These are phyloP conservation scores for Gnathonemus echidnorhynchus DNA, from an alignment of 2,113 vertebrate species.

Conservation along the genomic window DNA sequence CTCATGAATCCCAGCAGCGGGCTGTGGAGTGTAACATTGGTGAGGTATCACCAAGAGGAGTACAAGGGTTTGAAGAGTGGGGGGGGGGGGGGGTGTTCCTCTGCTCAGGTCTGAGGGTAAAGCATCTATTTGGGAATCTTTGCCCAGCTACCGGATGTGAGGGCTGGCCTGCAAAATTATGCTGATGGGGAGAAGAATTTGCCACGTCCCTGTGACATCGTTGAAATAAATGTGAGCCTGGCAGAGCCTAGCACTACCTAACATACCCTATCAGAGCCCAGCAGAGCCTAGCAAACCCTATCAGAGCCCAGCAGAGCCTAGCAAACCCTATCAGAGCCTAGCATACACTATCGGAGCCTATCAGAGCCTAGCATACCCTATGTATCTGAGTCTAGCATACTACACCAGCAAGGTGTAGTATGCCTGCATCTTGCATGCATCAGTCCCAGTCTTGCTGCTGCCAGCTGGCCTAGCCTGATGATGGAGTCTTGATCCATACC, in stretches of 20 bases:
- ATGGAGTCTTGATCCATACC: neutral
- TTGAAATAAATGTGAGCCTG: neutral
- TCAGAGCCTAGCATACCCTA: neutral
- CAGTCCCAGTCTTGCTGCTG: neutral
- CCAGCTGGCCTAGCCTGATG: neutral
- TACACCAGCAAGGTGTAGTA: neutral
- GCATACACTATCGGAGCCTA: neutral
- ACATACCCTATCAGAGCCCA: neutral
- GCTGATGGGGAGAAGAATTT: neutral
- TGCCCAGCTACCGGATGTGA: neutral
- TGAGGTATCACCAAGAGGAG: neutral
- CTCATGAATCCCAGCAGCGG: slow-evolving; percentile 70
- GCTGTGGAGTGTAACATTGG: slow-evolving; percentile 41
- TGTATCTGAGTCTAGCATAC: neutral
- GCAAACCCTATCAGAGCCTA: neutral
- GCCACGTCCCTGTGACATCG: neutral
- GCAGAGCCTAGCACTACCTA: neutral
- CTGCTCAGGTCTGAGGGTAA: neutral
- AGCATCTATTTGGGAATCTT: neutral
- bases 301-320: neutral
- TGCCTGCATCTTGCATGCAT: neutral
- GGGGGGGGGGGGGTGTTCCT: neutral
- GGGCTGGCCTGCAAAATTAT: neutral
- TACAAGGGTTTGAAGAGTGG: neutral
- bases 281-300: neutral